Conservation (phyloP, 2,797 vertebrate species). For the Spizella passerina region DNA sequence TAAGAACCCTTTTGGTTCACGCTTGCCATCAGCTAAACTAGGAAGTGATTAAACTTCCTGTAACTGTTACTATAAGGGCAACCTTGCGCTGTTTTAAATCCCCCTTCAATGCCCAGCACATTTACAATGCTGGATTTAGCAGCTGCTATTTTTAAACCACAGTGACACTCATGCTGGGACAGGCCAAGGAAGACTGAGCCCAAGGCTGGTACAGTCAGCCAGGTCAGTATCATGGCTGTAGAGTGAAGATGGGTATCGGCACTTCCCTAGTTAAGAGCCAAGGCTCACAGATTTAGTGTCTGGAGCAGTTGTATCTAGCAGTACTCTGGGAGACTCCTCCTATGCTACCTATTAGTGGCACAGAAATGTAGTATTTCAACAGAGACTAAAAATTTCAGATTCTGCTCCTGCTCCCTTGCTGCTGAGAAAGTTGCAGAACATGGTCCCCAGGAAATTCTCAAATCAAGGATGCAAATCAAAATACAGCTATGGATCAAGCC, state of each 20-base stretch:
- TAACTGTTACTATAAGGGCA: neutral
- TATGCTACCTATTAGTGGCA: neutral
- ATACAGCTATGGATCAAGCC: neutral
- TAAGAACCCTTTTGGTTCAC: neutral
- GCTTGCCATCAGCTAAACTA: neutral
- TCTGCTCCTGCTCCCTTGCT: neutral
- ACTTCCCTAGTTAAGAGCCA: neutral
- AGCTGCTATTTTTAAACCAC: neutral
- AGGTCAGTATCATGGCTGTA: neutral
- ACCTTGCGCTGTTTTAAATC: neutral
- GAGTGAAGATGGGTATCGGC: neutral
- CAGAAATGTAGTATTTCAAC: neutral
- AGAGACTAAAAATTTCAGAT: neutral
- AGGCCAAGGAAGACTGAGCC: neutral
- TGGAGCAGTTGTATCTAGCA: neutral
- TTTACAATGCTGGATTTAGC: neutral
- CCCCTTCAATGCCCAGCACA: neutral
- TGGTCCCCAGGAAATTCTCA: neutral
- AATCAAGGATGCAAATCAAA: neutral
- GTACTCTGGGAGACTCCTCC: neutral
- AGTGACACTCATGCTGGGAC: neutral
- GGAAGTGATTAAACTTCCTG: neutral
- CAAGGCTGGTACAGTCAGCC: neutral
- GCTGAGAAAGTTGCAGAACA: neutral
- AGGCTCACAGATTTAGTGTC: neutral